Evolutionary conservation across 2,797 vertebrate genomes (phyloP).

Genomic region (Gadopsis bispinosus): DNA sequence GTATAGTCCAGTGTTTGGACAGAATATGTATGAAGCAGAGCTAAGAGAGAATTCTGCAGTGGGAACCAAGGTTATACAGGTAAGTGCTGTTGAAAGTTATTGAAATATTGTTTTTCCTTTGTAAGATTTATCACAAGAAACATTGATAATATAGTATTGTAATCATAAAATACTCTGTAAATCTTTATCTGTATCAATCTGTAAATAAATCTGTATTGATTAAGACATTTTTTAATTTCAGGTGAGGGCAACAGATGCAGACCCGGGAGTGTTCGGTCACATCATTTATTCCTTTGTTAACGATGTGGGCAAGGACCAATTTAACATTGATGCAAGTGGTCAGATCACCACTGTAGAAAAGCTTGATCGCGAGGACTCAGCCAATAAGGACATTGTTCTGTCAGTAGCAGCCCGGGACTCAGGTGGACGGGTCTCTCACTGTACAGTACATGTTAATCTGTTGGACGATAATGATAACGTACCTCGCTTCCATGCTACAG

Average conservation of each 20-base stretch:
- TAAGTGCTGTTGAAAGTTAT: slow-evolving; percentile 74
- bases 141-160: background rate
- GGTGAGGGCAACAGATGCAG: slow-evolving; percentile 92
- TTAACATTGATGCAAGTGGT: slow-evolving; percentile 90
- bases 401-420: slow-evolving; percentile 91
- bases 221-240: slow-evolving; percentile 46
- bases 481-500: slow-evolving; percentile 89
- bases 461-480: slow-evolving; percentile 96
- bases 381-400: slow-evolving; percentile 88
- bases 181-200: no score
- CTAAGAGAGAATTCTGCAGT: slow-evolving; percentile 91
- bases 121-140: background rate
- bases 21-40: slow-evolving; percentile 91
- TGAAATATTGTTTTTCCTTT: background rate
- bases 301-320: slow-evolving; percentile 91
- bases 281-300: slow-evolving; percentile 92
- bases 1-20: slow-evolving; percentile 91
- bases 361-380: slow-evolving; percentile 91
- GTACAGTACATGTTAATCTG: slow-evolving; percentile 89
- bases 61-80: slow-evolving; percentile 91
- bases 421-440: slow-evolving; percentile 91
- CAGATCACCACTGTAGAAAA: slow-evolving; percentile 92
- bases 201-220: slow-evolving; percentile 21
- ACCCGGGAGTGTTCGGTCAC: slow-evolving; percentile 90
- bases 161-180: background rate